A percentile compares a stretch with the other conserved stretches of the same genome.
Conservation (phyloP, 1,140 invertebrate species). For the Drosophila tani region DNA sequence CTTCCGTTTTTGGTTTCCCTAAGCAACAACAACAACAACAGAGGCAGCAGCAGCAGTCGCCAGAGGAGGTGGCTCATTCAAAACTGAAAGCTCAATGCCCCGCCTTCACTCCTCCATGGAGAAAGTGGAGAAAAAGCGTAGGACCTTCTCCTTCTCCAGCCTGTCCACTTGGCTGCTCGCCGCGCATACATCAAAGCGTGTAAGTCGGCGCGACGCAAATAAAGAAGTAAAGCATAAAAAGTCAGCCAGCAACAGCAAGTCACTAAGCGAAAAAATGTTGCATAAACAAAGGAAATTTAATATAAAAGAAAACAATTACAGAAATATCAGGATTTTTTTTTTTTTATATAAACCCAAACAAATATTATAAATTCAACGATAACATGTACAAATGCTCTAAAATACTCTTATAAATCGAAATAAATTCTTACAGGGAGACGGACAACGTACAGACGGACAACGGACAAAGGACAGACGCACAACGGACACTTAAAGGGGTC, state of each 20-base stretch:
- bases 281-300: not conserved
- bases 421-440: too few relatives aligned
- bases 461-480: too few relatives aligned
- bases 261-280: slow-evolving; percentile 7
- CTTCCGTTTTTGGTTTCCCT: slow-evolving; percentile 81
- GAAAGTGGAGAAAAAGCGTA: slow-evolving; percentile 26
- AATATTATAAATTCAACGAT: too few relatives aligned
- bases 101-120: slow-evolving; percentile 6
- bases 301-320: not conserved
- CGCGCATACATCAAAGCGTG: slow-evolving; percentile 79
- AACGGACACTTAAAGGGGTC: too few relatives aligned
- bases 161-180: slow-evolving; percentile 71
- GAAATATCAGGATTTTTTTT: not conserved
- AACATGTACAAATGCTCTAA: too few relatives aligned
- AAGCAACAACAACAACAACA: slow-evolving; percentile 64
- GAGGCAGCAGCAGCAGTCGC: slow-evolving; percentile 2
- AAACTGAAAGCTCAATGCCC: slow-evolving; percentile 51
- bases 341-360: too few relatives aligned
- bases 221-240: slow-evolving; percentile 80
- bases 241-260: slow-evolving; percentile 55
- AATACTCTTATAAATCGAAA: too few relatives aligned
- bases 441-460: too few relatives aligned
- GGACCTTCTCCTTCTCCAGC: slow-evolving; percentile 22
- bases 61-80: slow-evolving; percentile 45
- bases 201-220: slow-evolving; percentile 75